A percentile compares a stretch with the other conserved stretches of the same genome.
Conservation (phyloP, 2,113 vertebrate genomes). For the Istiophorus platypterus region DNA sequence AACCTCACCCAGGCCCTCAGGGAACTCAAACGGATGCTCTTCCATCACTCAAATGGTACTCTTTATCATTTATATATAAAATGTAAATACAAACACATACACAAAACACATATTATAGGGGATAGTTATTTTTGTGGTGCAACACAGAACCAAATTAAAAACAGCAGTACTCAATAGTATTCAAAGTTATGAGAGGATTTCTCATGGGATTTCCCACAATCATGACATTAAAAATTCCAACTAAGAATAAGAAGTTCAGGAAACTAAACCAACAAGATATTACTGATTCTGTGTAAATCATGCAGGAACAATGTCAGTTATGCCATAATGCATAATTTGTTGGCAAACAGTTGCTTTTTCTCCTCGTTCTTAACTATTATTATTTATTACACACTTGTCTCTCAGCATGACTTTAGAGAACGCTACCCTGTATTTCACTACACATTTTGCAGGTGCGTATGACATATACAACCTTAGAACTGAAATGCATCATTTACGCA, state of each 20-base stretch:
- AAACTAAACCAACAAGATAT: background rate
- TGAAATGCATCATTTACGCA: background rate
- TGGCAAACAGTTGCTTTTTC: no score
- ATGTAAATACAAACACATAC: background rate
- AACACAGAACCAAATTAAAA: background rate
- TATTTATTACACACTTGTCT: background rate
- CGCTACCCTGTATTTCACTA: background rate
- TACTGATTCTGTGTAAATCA: background rate
- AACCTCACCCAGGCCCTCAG: slow-evolving; percentile 85
- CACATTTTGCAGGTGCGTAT: background rate
- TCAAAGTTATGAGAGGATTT: background rate
- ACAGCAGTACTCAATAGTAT: background rate
- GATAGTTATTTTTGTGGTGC: background rate
- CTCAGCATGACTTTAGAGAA: background rate
- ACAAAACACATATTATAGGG: background rate
- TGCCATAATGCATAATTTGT: no score
- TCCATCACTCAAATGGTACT: slow-evolving; percentile 82
- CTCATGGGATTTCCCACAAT: background rate
- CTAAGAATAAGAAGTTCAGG: background rate
- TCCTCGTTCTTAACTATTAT: background rate
- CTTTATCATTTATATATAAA: background rate
- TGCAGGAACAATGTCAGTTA: background rate
- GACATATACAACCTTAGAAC: background rate
- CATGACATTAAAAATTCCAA: no score
- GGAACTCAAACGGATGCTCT: slow-evolving; percentile 81